A percentile compares a stretch with the other conserved stretches of the same genome.
Conservation (phyloP, 64 coral and sea anemone genomes). For the Porites australiensis region DNA sequence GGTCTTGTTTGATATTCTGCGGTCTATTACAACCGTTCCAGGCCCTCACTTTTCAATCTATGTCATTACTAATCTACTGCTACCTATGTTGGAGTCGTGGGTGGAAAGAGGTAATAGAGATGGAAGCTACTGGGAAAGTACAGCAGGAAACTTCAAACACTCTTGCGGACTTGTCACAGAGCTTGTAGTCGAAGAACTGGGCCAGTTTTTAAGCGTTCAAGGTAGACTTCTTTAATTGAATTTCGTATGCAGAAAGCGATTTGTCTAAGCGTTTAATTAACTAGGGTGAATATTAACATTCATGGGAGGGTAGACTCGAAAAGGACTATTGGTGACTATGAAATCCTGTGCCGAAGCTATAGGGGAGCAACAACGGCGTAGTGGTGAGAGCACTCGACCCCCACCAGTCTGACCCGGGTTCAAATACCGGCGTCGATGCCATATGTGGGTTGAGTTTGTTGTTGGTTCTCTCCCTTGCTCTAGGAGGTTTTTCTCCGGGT, state of each 20-base stretch:
- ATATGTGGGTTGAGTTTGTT: no score
- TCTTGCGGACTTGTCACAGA: slow-evolving; percentile 98
- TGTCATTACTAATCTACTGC: slow-evolving; percentile 82
- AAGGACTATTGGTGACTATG: no score
- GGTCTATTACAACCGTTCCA: slow-evolving; percentile 87
- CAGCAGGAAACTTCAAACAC: slow-evolving; percentile 98
- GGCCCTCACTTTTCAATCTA: slow-evolving; percentile 98
- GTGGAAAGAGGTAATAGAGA: slow-evolving; percentile 85
- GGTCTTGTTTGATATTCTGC: slow-evolving; percentile 92
- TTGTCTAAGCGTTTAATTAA: no score
- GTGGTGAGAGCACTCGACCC: no score
- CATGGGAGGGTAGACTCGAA: no score
- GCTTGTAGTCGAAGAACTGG: slow-evolving; percentile 90
- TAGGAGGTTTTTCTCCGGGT: no score
- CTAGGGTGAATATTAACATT: no score
- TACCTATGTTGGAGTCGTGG: slow-evolving; percentile 94
- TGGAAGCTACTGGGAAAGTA: slow-evolving; percentile 93
- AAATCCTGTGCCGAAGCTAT: no score
- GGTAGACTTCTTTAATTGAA: slow-evolving; percentile 48
- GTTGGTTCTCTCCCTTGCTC: no score
- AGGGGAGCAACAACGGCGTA: no score
- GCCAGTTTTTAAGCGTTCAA: slow-evolving; percentile 93
- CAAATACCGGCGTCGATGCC: no score
- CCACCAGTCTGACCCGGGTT: no score
- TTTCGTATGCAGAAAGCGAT: neutral